Evolutionary conservation across 1,140 invertebrate genomes (phyloP), one percentile per base, ranked within the genome.

Genomic region (Phenacoccus solenopsis): DNA sequence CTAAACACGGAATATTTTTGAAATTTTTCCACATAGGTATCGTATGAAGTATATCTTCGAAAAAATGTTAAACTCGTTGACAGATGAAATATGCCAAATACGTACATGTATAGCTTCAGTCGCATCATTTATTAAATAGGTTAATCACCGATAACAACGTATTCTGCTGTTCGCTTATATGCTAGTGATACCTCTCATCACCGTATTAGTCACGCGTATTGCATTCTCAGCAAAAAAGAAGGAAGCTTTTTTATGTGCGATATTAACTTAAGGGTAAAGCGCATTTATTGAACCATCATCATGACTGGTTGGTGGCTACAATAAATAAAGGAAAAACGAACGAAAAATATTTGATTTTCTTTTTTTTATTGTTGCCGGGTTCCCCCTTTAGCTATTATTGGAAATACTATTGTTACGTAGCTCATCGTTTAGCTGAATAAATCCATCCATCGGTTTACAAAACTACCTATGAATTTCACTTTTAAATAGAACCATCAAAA

Each of bases 291-390:
- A 49, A 49, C 38, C 38, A 49, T 49, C 38, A 49, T 49, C 38
- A 49, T n/a, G 38, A 49, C 20, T 49, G 38, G 38, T 49, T 49
- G 20, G 38, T 49, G 38, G 38, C 38, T 49, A 16, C 20, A 49
- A 49, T 49, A 49, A 49, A 49, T 49, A 49, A n/a, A 49, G 38
- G 38, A 49, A 49, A 49, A 49, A n/a, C 38, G 38, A 49, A 49
- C 38, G 38, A 49, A 49, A 49, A 49, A 49, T 49, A 49, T 49
- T 49, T 49, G 38, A 49, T 49, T 49, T 49, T 49, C 38, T 10
- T 49, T n/a, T n/a, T n/a, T 49, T 49, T 49, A 49, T 49, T 49
- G 38, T 49, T 49, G 38, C 5, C 16, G 5, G 5, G 13, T 4
- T 4, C 2, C 20, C 16, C 20, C 3, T n/a, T 49, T 4, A 2